Percentiles rank a stretch among this genome's conserved stretches.
Conservation (phyloP, 1,140 invertebrate genomes). For the Armadillidium nasatum region DNA sequence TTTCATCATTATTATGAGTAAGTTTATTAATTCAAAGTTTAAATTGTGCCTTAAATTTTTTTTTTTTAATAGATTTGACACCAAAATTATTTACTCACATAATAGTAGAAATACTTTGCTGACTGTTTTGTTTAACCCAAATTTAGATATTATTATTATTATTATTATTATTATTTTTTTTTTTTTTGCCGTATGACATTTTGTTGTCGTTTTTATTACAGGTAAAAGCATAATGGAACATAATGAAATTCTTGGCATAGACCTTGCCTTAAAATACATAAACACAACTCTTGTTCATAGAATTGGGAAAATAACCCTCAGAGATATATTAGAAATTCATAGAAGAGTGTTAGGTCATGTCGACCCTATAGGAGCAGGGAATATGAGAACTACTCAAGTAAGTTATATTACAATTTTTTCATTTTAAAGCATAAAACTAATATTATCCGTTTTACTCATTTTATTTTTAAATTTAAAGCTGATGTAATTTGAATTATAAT, state of each 20-base stretch:
- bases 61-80: too few relatives aligned
- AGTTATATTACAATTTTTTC: not conserved
- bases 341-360: constrained; percentile 87
- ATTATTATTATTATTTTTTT: too few relatives aligned
- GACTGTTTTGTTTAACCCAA: too few relatives aligned
- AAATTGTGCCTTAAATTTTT: too few relatives aligned
- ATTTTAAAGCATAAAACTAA: not conserved
- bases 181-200: too few relatives aligned
- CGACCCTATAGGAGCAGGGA: constrained; percentile 79
- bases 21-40: too few relatives aligned
- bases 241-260: constrained; percentile 90
- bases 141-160: too few relatives aligned
- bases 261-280: constrained; percentile 91
- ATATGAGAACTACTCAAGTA: constrained; percentile 65
- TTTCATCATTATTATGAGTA: too few relatives aligned
- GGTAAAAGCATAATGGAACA: constrained; percentile 89
- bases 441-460: not conserved
- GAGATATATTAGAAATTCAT: constrained; percentile 90
- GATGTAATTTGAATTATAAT: too few relatives aligned
- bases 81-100: too few relatives aligned
- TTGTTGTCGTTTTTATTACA: constrained; percentile 4
- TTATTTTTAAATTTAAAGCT: not conserved
- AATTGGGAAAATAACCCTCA: constrained; percentile 65
- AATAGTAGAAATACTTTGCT: too few relatives aligned
- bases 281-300: constrained; percentile 76